Conservation (phyloP, 2,797 vertebrate species). For the Cichlasoma orientale region DNA sequence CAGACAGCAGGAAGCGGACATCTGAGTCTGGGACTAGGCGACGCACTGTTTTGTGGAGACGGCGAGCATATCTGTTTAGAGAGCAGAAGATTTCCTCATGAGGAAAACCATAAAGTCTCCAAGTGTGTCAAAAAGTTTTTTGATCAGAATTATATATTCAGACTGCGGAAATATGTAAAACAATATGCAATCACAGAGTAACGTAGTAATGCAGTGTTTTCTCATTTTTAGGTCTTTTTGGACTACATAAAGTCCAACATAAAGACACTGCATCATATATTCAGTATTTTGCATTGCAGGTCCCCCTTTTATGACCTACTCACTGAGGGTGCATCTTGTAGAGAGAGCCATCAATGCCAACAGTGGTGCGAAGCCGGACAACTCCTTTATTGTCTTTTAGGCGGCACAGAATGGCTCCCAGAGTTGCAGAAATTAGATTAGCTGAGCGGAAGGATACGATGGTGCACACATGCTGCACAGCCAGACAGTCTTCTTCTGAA, state of each 20-base stretch:
- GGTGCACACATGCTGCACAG: conserved; percentile 95
- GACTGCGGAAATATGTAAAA: neutral
- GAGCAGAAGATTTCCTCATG: neutral
- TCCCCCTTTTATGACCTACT: conserved; percentile 62
- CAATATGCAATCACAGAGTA: neutral
- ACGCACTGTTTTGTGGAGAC: conserved; percentile 93
- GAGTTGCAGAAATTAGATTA: conserved; percentile 89
- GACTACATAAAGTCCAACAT: neutral
- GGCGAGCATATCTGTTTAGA: conserved; percentile 87
- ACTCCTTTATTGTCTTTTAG: conserved; percentile 92
- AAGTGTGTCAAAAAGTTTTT: neutral
- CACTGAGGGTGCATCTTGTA: conserved; percentile 99
- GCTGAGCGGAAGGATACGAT: conserved; percentile 96
- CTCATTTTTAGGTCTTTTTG: neutral
- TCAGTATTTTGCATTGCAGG: neutral
- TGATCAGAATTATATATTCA: neutral
- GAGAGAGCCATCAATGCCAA: conserved; percentile 96
- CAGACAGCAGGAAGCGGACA: conserved; percentile 95
- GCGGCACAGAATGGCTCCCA: conserved; percentile 90
- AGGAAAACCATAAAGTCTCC: neutral
- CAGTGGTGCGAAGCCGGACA: conserved; percentile 90
- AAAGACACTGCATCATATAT: neutral
- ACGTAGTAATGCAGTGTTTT: neutral
- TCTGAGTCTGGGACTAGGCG: conserved; percentile 94
- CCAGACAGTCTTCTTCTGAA: conserved; percentile 91